Percentiles rank a stretch among this genome's conserved stretches.
phyloP scores from a whole-genome alignment of 2,888 invertebrate species.

The Melanophora roralis region DNA sequence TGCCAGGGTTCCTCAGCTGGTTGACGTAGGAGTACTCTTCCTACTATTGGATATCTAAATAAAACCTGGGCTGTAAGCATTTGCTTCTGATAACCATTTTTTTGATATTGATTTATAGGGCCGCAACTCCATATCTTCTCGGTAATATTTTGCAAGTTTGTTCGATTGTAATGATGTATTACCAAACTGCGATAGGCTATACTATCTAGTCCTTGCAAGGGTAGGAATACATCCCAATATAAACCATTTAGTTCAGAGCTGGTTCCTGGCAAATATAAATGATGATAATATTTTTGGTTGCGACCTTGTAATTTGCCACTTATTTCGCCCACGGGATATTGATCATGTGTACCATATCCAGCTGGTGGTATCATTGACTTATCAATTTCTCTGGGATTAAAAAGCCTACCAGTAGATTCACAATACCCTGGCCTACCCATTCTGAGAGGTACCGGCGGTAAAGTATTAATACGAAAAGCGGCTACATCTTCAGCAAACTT shows the following conservation, averaged over 20 bases:
- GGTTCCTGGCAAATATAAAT: conserved; percentile 82
- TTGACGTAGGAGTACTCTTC: conserved; percentile 89
- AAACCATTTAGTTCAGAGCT: conserved; percentile 85
- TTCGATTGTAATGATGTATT: conserved; percentile 72
- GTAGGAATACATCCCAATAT: conserved; percentile 91
- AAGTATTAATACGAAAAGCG: conserved; percentile 83
- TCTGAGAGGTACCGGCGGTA: conserved; percentile 82
- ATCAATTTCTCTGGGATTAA: conserved; percentile 84
- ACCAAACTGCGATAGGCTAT: conserved; percentile 87
- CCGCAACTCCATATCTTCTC: conserved; percentile 79
- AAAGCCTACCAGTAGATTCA: conserved; percentile 84
- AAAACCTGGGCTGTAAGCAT: conserved; percentile 88
- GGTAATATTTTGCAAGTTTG: conserved; percentile 70
- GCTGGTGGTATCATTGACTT: conserved; percentile 81
- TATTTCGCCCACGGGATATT: conserved; percentile 92
- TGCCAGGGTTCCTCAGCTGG: conserved; percentile 87
- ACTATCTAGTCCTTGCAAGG: conserved; percentile 87
- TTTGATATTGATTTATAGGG: conserved; percentile 81
- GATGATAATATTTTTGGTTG: conserved; percentile 83
- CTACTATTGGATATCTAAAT: conserved; percentile 92
- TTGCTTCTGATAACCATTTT: conserved; percentile 83
- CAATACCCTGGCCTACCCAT: conserved; percentile 80
- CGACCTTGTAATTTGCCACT: conserved; percentile 89
- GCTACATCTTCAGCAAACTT: conserved; percentile 86
- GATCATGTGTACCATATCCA: conserved; percentile 87